Evolutionary conservation across 2,888 invertebrate genomes (phyloP).

Genomic region (Anaspis maculata): DNA sequence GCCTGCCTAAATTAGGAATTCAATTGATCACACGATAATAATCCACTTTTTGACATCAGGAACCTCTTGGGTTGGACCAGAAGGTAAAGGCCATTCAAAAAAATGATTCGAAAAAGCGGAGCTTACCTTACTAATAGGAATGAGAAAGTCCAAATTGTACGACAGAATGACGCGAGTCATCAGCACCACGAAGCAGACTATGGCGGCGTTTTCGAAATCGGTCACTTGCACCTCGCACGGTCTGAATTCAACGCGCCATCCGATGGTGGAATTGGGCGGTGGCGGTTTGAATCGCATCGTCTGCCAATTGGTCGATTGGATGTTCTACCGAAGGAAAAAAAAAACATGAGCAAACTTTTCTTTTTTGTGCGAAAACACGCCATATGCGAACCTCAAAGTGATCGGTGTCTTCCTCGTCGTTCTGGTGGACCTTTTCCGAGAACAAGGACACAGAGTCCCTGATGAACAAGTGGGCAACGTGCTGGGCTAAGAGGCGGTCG

Average conservation of each 20-base stretch:
- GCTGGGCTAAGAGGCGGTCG: slow-evolving; percentile 87
- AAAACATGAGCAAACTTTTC: slow-evolving; percentile 1
- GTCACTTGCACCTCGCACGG: slow-evolving; percentile 98
- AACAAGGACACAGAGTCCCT: slow-evolving; percentile 93
- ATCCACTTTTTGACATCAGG: too few relatives aligned
- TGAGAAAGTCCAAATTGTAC: slow-evolving; percentile 90
- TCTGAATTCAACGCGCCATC: slow-evolving; percentile 99
- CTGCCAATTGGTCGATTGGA: slow-evolving; percentile 99
- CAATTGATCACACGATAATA: too few relatives aligned
- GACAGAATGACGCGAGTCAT: slow-evolving; percentile 94
- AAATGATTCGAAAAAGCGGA: too few relatives aligned
- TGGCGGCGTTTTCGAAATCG: slow-evolving; percentile 99
- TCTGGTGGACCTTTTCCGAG: slow-evolving; percentile 89
- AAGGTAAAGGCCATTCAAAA: too few relatives aligned
- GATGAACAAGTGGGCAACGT: slow-evolving; percentile 97
- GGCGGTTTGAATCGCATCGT: slow-evolving; percentile 99
- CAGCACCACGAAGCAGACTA: slow-evolving; percentile 94
- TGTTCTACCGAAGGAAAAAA: slow-evolving; percentile 58
- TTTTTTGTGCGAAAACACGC: background rate
- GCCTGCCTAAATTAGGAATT: too few relatives aligned
- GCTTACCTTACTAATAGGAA: slow-evolving; percentile 84
- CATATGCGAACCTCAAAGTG: slow-evolving; percentile 88
- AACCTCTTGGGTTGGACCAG: too few relatives aligned
- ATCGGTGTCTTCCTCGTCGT: slow-evolving; percentile 89
- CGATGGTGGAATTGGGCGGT: slow-evolving; percentile 90